phyloP scores from a whole-genome alignment of 2,113 vertebrate species.

The Halichoeres trimaculatus region DNA sequence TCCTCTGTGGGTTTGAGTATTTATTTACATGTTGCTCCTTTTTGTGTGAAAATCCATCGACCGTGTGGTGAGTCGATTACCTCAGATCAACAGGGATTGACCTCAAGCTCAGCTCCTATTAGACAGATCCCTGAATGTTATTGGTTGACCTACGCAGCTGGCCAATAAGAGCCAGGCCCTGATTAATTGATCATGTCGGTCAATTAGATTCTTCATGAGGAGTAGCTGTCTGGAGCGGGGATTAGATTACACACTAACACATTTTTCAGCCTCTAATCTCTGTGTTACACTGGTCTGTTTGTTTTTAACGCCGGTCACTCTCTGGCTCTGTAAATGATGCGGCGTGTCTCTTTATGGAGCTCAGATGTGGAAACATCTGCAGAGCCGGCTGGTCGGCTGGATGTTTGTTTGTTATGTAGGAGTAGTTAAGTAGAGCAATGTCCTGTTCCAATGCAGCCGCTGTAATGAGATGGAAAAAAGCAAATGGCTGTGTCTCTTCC shows the following conservation, averaged over 20 bases:
- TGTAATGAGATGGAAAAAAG: slow-evolving; percentile 67
- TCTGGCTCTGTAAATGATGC: slow-evolving; percentile 18
- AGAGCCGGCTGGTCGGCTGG: slow-evolving; percentile 17
- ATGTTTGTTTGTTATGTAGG: slow-evolving; percentile 60
- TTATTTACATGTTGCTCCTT: background rate
- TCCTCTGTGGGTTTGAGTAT: background rate
- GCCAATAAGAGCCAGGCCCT: slow-evolving; percentile 12
- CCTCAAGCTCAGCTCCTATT: slow-evolving; percentile 21
- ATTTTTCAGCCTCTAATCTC: slow-evolving; percentile 27
- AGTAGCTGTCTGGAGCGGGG: background rate
- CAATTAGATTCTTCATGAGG: slow-evolving; percentile 19
- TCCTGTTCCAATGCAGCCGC: slow-evolving; percentile 50
- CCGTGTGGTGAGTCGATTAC: slow-evolving; percentile 23
- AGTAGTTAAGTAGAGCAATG: slow-evolving; percentile 40
- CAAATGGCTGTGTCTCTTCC: slow-evolving; percentile 42
- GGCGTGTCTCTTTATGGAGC: slow-evolving; percentile 26
- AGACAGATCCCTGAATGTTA: slow-evolving; percentile 10
- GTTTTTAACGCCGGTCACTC: background rate
- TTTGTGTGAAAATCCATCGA: background rate
- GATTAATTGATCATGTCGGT: slow-evolving; percentile 46
- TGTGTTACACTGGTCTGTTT: background rate
- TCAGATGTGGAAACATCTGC: slow-evolving; percentile 43
- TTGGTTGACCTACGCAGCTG: slow-evolving; percentile 22
- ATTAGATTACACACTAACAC: slow-evolving; percentile 24
- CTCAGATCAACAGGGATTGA: slow-evolving; percentile 27